These are phyloP conservation scores for Oreochromis aureus DNA, from an alignment of 2,113 vertebrate species.

Conservation along the genomic window DNA sequence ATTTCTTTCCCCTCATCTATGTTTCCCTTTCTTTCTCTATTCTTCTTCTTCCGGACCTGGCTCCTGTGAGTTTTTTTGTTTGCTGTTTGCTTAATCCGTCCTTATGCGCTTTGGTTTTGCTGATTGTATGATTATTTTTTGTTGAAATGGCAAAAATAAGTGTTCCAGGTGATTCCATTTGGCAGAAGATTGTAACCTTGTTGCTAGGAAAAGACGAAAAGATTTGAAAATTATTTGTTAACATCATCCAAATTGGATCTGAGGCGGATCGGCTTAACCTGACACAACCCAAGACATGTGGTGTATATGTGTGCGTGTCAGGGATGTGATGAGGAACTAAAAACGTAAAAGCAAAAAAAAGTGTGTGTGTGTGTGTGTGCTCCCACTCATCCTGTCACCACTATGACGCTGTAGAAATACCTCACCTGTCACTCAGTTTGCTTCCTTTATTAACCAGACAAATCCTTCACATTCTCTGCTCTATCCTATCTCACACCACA, in stretches of 20 bases:
- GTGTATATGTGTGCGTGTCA: background rate
- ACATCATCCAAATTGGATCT: background rate
- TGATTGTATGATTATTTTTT: background rate
- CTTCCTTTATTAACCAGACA: background rate
- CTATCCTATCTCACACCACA: background rate
- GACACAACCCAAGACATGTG: background rate
- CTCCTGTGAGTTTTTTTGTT: background rate
- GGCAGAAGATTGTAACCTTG: background rate
- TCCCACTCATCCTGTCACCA: background rate
- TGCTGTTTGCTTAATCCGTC: background rate
- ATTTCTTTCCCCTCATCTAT: background rate
- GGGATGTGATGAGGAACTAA: background rate
- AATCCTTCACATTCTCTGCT: background rate
- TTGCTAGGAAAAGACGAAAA: background rate
- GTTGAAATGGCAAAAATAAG: background rate
- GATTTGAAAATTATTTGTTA: background rate
- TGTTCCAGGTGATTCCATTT: background rate
- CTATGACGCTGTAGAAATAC: background rate
- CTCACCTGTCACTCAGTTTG: slow-evolving; percentile 1
- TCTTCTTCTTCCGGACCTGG: background rate
- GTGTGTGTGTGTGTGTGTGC: background rate
- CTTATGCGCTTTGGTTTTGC: background rate
- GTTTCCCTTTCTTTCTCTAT: background rate
- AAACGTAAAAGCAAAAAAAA: background rate
- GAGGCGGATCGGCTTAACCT: background rate